Evolutionary conservation across 2,797 vertebrate genomes (phyloP).

Genomic region (Dendrocincla tyrannina): DNA sequence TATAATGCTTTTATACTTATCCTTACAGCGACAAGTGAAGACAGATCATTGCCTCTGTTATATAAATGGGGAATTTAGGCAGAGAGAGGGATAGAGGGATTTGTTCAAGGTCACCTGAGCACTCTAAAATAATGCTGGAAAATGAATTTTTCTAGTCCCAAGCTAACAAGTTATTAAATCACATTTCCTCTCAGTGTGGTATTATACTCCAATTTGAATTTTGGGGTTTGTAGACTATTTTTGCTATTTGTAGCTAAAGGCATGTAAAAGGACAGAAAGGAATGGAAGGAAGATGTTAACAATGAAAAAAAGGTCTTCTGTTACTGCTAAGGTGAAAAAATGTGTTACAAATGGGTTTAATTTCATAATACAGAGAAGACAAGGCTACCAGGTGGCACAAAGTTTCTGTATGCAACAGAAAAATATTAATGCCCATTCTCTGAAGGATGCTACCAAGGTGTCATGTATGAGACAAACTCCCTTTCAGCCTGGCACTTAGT

Average conservation of each 20-base stretch:
- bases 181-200: conserved; percentile 3
- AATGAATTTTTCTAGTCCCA: conserved; percentile 51
- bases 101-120: conserved; percentile 36
- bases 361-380: background rate
- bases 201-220: conserved; percentile 2
- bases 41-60: background rate
- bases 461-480: background rate
- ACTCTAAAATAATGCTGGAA: conserved; percentile 35
- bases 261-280: background rate
- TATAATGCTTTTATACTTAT: conserved; percentile 19
- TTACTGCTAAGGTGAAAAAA: background rate
- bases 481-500: background rate
- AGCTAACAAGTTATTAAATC: conserved; percentile 57
- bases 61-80: conserved; percentile 14
- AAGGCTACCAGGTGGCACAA: background rate
- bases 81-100: conserved; percentile 28
- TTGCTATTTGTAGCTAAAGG: background rate
- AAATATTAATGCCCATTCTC: background rate
- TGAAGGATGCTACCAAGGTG: background rate
- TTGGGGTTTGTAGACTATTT: background rate
- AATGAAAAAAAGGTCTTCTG: background rate
- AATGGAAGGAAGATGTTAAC: background rate
- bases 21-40: conserved; percentile 17
- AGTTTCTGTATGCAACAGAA: background rate
- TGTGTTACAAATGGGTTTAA: fast-evolving